Evolutionary conservation across 2,113 vertebrate genomes (phyloP).

Genomic region (Peromyscus polionotus): DNA sequence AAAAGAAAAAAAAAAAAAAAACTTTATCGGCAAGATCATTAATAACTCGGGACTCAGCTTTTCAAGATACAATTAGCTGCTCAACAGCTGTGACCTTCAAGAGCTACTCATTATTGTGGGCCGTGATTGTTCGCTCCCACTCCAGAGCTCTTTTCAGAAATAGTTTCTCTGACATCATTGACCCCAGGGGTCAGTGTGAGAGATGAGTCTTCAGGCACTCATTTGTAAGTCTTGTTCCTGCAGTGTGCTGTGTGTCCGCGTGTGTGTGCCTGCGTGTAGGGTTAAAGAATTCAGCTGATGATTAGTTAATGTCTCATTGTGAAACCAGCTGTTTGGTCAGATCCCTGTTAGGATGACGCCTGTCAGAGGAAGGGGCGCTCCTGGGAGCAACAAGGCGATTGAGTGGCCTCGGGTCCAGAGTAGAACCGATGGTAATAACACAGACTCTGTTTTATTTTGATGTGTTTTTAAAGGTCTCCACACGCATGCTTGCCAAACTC

Average conservation of each 20-base stretch:
- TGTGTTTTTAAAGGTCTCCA: slow-evolving; percentile 36
- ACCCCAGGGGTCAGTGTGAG: slow-evolving; percentile 58
- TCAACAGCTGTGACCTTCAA: slow-evolving; percentile 82
- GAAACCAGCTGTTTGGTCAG: slow-evolving; percentile 68
- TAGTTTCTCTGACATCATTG: slow-evolving; percentile 75
- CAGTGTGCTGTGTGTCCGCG: rapidly evolving
- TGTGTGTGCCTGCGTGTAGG: not conserved
- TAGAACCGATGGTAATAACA: not conserved
- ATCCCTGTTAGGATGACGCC: slow-evolving; percentile 18
- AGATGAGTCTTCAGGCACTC: slow-evolving; percentile 43
- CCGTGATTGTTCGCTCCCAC: slow-evolving; percentile 49
- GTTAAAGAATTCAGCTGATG: not conserved
- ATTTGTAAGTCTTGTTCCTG: slow-evolving; percentile 58
- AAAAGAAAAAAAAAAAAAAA: not conserved
- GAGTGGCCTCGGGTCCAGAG: not conserved
- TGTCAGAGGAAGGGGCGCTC: not conserved
- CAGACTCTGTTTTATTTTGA: slow-evolving; percentile 63
- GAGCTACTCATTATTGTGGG: slow-evolving; percentile 64
- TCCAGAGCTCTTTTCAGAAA: slow-evolving; percentile 70
- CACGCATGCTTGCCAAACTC: slow-evolving; percentile 59
- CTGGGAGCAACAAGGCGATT: slow-evolving; percentile 52
- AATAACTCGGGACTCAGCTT: slow-evolving; percentile 79
- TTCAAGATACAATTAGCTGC: slow-evolving; percentile 81
- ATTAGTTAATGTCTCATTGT: not conserved
- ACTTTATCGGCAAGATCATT: slow-evolving; percentile 79